These are phyloP conservation scores for Eupithecia vulgata DNA, from an alignment of 2,888 invertebrate genomes.

Conservation along the genomic window DNA sequence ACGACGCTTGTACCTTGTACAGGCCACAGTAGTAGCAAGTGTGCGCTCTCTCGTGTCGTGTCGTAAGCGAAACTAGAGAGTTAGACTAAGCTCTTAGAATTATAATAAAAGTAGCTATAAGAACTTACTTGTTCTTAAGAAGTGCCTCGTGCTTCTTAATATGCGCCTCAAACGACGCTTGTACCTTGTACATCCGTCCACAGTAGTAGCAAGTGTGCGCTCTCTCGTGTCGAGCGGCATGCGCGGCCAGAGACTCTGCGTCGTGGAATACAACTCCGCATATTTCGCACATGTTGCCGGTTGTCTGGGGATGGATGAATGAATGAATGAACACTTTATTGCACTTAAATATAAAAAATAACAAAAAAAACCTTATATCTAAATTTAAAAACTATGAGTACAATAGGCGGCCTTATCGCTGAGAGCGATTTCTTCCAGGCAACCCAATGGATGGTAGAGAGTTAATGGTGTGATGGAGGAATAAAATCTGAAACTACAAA, in stretches of 20 bases:
- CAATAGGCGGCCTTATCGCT: no score
- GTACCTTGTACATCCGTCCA: slow-evolving; percentile 69
- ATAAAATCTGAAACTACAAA: no score
- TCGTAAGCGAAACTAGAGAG: slow-evolving; percentile 58
- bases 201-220: slow-evolving; percentile 72
- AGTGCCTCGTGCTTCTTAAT: slow-evolving; percentile 71
- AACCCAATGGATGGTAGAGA: no score
- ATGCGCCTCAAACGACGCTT: slow-evolving; percentile 66
- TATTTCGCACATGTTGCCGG: slow-evolving; percentile 65
- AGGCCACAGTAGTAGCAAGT: slow-evolving; percentile 75
- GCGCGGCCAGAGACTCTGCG: slow-evolving; percentile 56
- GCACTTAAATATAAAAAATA: no score
- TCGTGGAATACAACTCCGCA: slow-evolving; percentile 63
- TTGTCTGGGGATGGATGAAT: slow-evolving; percentile 34
- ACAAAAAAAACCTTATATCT: no score
- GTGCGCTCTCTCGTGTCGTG: slow-evolving; percentile 62
- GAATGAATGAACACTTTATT: no score
- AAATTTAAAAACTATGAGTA: no score
- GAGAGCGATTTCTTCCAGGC: no score
- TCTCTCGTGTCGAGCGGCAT: slow-evolving; percentile 65
- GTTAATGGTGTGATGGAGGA: no score
- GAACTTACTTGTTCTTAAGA: slow-evolving; percentile 36
- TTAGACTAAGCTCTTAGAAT: no score
- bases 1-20: slow-evolving; percentile 67
- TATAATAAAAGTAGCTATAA: not conserved